Evolutionary conservation across 92 coral and sea anemone genomes (phyloP).

Genomic region (Phymanthus crucifer): DNA sequence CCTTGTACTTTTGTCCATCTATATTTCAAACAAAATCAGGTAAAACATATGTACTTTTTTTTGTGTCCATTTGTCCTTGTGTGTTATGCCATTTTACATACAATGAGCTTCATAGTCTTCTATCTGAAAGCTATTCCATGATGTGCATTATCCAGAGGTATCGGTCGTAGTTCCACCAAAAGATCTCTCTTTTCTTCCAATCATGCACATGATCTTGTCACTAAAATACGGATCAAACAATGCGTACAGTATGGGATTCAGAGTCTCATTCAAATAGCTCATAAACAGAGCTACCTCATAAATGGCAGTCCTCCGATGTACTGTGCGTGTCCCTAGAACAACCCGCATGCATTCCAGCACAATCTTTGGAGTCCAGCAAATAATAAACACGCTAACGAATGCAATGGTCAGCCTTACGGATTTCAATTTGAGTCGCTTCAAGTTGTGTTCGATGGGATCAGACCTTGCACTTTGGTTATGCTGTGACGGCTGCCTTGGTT

Average conservation of each 20-base stretch:
- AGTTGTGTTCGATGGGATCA: conserved; percentile 1
- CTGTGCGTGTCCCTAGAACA: conserved; percentile 45
- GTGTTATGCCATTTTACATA: too few species aligned
- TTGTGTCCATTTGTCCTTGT: too few species aligned
- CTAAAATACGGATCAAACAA: conserved; percentile 38
- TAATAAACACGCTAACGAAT: conserved; percentile 45
- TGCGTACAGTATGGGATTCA: conserved; percentile 69
- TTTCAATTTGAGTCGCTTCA: conserved; percentile 30
- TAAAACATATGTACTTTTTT: too few species aligned
- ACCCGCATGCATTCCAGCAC: conserved; percentile 50
- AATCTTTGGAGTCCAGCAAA: conserved; percentile 73
- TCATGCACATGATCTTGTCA: conserved; percentile 17
- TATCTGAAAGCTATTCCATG: background rate
- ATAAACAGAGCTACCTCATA: conserved; percentile 72
- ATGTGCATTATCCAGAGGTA: background rate
- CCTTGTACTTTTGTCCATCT: too few species aligned
- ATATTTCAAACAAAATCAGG: too few species aligned
- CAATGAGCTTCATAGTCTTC: too few species aligned
- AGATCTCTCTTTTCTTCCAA: conserved; percentile 20
- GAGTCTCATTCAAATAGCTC: conserved; percentile 60
- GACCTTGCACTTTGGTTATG: background rate
- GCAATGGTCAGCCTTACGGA: conserved; percentile 54
- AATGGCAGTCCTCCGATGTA: conserved; percentile 37
- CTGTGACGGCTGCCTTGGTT: conserved; percentile 26
- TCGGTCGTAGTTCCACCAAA: conserved; percentile 16